Base-by-base conservation (phyloP, 2,113 vertebrate species). In the Eulacestoma nigropectus region DNA sequence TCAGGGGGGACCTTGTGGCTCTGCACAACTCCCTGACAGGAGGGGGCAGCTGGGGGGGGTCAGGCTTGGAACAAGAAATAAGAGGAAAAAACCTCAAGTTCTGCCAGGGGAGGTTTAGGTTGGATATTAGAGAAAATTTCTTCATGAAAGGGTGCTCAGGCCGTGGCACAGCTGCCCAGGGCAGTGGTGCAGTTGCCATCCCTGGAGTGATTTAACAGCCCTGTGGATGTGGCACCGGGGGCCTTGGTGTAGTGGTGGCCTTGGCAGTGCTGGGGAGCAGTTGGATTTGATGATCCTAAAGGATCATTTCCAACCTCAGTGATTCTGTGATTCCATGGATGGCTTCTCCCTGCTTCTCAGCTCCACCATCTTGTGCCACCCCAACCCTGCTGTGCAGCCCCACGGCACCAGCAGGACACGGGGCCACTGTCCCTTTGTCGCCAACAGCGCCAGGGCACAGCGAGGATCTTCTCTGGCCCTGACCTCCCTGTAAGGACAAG, bases 21-120 rank as follows among this genome's bases (percentile, higher is more conserved):
- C 59, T 88, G 42, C 42, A 56, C 18, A 64, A 1, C 3, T 57
- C 42, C 39, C 50, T 80, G 57, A 4, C 42, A 65, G 67, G 57
- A 50, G 67, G 3, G 42, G 26, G 5, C 42, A 72, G 26, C 17
- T 0, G 0, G 11, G 13, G 23, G 19, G 41, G 10, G 26, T 42
- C 0, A 0, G 32, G 15, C 22, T 73, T 7, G 18, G 27, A 74
- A 39, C 22, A 81, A 72, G 52, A 50, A 42, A 13, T 7, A 16
- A 33, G 52, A 52, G 12, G 18, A 7, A 44, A 76, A 18, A 37
- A 3, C 27, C 44, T 44, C 35, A 32, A 11, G 37, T 13, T 50
- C 27, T 33, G 6, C 37, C 52, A 65, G 33, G 44, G 13, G 12
- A 65, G 4, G 12, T 52, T 57, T 29, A 44, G 37, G 15, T 25